These are phyloP conservation scores for Columba livia DNA, from an alignment of 2,113 vertebrate genomes.

Conservation along the genomic window DNA sequence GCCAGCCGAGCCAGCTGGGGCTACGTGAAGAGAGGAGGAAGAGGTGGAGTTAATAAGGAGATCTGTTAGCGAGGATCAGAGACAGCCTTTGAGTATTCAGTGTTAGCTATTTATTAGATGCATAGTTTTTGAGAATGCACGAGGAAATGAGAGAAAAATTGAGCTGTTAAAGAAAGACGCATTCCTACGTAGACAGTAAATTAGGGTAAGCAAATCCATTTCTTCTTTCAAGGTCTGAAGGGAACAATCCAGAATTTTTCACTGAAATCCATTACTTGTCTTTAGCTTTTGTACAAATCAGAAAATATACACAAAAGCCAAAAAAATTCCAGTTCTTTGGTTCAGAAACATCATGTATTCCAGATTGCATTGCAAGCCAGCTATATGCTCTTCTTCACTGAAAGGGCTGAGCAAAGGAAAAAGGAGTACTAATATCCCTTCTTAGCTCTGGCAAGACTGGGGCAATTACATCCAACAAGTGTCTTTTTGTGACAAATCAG, in stretches of 20 bases:
- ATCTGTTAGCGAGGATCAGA: constrained; percentile 74
- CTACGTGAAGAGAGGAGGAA: constrained; percentile 78
- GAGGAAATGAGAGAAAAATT: constrained; percentile 14
- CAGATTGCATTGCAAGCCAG: neutral
- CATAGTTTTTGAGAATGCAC: constrained; percentile 38
- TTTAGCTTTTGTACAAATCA: neutral
- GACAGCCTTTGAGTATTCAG: constrained; percentile 62
- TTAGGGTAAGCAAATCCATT: constrained; percentile 23
- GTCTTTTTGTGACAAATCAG: neutral
- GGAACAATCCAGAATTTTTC: constrained; percentile 6
- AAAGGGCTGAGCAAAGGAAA: neutral
- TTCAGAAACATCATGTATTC: neutral
- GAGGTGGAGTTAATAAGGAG: constrained; percentile 76
- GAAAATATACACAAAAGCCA: neutral
- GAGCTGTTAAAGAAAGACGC: constrained; percentile 38
- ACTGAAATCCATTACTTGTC: constrained; percentile 15
- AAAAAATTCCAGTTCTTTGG: neutral
- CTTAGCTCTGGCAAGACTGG: neutral
- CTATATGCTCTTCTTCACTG: neutral
- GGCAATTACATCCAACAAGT: neutral
- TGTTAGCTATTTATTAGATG: constrained; percentile 65
- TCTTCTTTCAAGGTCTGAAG: constrained; percentile 26
- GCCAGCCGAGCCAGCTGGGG: constrained; percentile 81
- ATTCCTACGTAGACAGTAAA: constrained; percentile 22
- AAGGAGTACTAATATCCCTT: neutral